Evolutionary conservation across 2,113 vertebrate species (phyloP), one percentile per base, ranked within the genome.

Genomic region (Pelecanus crispus): DNA sequence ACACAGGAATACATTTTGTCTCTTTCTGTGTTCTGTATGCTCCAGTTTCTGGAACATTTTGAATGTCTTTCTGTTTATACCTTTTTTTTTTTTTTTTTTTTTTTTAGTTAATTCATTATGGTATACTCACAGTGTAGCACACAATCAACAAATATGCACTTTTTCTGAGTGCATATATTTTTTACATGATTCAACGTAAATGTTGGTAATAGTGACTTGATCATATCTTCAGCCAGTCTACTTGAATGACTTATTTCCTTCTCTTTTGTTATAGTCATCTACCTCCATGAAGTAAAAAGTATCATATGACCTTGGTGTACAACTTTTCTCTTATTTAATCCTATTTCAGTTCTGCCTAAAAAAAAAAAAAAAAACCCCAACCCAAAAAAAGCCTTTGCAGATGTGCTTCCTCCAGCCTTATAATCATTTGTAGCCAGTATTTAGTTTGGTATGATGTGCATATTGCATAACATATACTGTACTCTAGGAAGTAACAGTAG

Each of bases 51-150:
- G 32, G 36, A 66, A 56, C 2, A 59, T 42, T 86, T 58, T 81
- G 17, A 78, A 63, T 20, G 1, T 17, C 88, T 49, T 50, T 56
- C 29, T 56, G 15, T 66, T 65, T 49, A 56, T 42, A 25, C 1
- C 3, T 83, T 75, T 10, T 24, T 11, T 1, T 6, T 17, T 83
- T 75, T 10, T 24, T 11, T 1, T 6, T 17, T 12, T 36, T 34
- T 68, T 82, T 56, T 1, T 11, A 28, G 53, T 55, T 9, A 58
- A 1, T 36, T 8, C 1, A 77, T 0, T 38, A 11, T 34, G 2
- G 1, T 38, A 59, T 61, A 49, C 9, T n/a, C 32, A 67, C 21
- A 67, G 16, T 13, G 45, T 66, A 74, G 18, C 49, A 61, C 13
- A 44, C 11, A 81, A 58, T 15, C 14, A 86, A 15, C 44, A 45